Conservation (phyloP, 2,113 vertebrate species). For the Pteruthius melanotis region DNA sequence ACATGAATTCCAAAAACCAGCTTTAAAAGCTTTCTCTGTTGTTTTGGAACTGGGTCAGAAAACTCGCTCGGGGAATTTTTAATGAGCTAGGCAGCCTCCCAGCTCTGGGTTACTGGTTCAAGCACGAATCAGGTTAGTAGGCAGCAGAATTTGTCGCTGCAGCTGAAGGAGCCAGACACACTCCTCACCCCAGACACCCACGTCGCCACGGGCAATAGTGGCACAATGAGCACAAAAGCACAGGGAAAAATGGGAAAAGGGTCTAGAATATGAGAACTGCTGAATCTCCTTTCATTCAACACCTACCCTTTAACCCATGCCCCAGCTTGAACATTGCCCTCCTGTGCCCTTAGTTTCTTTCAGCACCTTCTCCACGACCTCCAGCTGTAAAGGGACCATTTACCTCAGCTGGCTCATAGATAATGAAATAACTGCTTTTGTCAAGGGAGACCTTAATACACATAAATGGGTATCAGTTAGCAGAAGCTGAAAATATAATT, state of each 20-base stretch:
- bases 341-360: neutral
- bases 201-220: neutral
- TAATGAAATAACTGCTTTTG: neutral
- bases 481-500: neutral
- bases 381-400: neutral
- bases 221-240: neutral
- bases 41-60: constrained; percentile 53
- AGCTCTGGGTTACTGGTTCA: constrained; percentile 59
- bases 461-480: neutral
- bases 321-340: neutral
- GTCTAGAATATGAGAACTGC: neutral
- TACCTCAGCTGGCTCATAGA: neutral
- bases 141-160: neutral
- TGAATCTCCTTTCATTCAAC: neutral
- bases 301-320: neutral
- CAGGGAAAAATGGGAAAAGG: neutral
- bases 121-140: constrained; percentile 20
- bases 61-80: constrained; percentile 40
- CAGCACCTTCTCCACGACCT: neutral
- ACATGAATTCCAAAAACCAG: constrained; percentile 1
- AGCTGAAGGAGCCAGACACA: neutral
- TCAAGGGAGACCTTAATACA: neutral
- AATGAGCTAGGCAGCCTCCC: constrained; percentile 14
- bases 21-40: constrained; percentile 48
- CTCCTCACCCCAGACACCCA: neutral